A percentile compares a stretch with the other conserved stretches of the same genome.
Conservation (phyloP, 2,113 vertebrate species). For the Balaeniceps rex region DNA sequence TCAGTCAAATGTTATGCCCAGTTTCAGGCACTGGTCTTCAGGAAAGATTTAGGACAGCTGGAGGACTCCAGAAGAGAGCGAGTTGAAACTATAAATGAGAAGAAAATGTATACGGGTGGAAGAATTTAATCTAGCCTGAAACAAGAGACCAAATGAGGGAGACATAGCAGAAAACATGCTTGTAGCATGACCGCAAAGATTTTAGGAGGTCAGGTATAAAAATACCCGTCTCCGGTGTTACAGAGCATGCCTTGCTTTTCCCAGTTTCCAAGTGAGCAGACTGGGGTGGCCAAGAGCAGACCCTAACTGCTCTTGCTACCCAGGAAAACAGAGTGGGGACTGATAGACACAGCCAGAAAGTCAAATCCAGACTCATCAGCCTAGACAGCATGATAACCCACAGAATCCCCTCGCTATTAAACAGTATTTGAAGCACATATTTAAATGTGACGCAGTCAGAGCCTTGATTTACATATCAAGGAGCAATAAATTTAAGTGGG, state of each 20-base stretch:
- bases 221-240: neutral
- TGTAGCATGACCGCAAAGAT: neutral
- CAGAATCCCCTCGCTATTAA: neutral
- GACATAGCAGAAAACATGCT: neutral
- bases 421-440: neutral
- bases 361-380: neutral
- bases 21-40: neutral
- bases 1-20: neutral
- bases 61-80: neutral
- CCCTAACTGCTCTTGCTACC: neutral
- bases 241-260: neutral
- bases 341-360: neutral
- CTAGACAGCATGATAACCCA: neutral
- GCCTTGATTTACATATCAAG: neutral
- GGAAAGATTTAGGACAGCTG: neutral
- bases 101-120: neutral
- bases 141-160: neutral
- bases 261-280: neutral
- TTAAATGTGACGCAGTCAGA: neutral
- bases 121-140: neutral
- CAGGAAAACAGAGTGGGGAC: neutral
- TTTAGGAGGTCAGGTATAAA: neutral
- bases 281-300: neutral
- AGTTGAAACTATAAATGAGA: neutral
- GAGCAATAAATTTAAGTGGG: neutral